A percentile compares a stretch with the other conserved stretches of the same genome.
Conservation (phyloP, 1,140 invertebrate genomes). For the Octopus bimaculoides region DNA sequence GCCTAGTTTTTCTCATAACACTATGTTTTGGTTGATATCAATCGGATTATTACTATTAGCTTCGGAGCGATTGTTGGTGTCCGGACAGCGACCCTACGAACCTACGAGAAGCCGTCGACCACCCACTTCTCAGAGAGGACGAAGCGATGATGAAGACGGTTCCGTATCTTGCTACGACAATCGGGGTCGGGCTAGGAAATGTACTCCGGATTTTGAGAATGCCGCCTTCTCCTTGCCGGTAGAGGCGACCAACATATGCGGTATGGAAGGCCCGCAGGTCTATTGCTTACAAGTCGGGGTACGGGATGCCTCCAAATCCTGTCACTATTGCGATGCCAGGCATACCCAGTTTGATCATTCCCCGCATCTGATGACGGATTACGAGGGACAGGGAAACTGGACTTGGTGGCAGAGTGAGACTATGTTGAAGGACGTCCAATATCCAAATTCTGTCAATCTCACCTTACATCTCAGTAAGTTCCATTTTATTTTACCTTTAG, state of each 20-base stretch:
- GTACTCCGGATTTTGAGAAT: slow-evolving; percentile 94
- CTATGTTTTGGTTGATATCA: too few relatives aligned
- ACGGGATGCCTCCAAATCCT: slow-evolving; percentile 61
- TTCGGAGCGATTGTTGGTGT: too few relatives aligned
- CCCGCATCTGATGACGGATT: slow-evolving; percentile 82
- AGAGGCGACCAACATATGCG: slow-evolving; percentile 95
- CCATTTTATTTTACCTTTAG: neutral
- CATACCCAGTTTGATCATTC: slow-evolving; percentile 64
- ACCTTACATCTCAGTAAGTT: slow-evolving; percentile 80
- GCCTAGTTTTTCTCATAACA: too few relatives aligned
- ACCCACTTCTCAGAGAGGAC: too few relatives aligned
- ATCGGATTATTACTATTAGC: too few relatives aligned
- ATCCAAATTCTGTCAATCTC: slow-evolving; percentile 86
- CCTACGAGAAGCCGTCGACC: too few relatives aligned
- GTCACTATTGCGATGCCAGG: slow-evolving; percentile 61
- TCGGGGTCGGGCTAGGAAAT: slow-evolving; percentile 68
- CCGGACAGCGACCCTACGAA: too few relatives aligned
- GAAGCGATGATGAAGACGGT: neutral
- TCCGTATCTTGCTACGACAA: slow-evolving; percentile 59
- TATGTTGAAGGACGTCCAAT: slow-evolving; percentile 87
- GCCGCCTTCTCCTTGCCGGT: slow-evolving; percentile 78
- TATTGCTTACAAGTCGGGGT: slow-evolving; percentile 86
- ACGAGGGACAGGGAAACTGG: slow-evolving; percentile 80
- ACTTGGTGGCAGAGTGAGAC: slow-evolving; percentile 99
- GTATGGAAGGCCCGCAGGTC: slow-evolving; percentile 54